Base-by-base conservation (phyloP, 1,140 invertebrate species). In the Zaprionus camerounensis region DNA sequence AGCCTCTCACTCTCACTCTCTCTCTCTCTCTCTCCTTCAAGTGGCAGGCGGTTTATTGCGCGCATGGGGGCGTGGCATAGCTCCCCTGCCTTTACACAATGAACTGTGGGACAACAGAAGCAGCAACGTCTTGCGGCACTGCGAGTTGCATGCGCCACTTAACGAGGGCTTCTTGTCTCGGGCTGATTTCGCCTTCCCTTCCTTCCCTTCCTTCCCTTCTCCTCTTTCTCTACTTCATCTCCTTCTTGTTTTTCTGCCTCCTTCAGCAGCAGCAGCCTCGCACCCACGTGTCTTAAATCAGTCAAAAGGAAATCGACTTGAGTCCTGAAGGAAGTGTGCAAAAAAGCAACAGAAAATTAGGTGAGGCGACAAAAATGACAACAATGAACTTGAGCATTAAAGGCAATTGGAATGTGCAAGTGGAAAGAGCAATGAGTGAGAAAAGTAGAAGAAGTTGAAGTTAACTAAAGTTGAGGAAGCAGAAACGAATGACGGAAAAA, bases 21-120 rank as follows among this genome's bases (percentile, higher is more conserved):
- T 2, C 38, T 44, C 38, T 46, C 38, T 41, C n/a, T 7, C 41
- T 5, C 0, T 2, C n/a, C n/a, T n/a, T 17, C 24, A 73, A 62
- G 53, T 49, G 28, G 20, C 41, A 62, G 55, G 53, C 53, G 66
- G 72, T 69, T 73, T 83, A 85, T 84, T 84, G 81, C 82, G 84
- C 15, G 41, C 41, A 17, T n/a, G 46, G 41, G 57, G 65, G 64
- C 71, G 71, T 74, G 71, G 66, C 67, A 41, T 5, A 58, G 11
- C 46, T 5, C 2, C 17, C 20, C n/a, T 17, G 6, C 36, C 31
- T 26, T 26, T 24, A 61, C 63, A 66, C 64, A 80, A 83, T 84
- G 72, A 80, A 81, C 58, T 36, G 5, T 3, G 46, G 28, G 59
- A 41, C 69, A 67, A 24, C 44, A 28, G 28, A 15, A 44, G n/a